These are phyloP conservation scores for Lasioglossum marginatum DNA, from an alignment of 2,888 invertebrate genomes.

Conservation along the genomic window DNA sequence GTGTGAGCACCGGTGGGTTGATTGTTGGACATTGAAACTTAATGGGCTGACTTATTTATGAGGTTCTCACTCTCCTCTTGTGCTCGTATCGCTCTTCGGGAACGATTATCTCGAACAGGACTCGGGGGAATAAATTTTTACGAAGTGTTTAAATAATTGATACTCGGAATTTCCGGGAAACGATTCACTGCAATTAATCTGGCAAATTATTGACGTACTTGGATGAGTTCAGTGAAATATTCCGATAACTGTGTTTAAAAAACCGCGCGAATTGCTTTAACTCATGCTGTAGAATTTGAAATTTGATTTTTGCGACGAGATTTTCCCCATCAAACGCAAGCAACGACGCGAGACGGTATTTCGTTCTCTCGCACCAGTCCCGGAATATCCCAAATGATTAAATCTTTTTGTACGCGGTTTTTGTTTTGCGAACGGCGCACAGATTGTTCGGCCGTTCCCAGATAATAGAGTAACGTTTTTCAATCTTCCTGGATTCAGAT, in stretches of 20 bases:
- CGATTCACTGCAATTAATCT: background rate
- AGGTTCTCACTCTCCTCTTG: background rate
- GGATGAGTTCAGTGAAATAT: background rate
- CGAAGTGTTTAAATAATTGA: background rate
- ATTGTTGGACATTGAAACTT: conserved; percentile 18
- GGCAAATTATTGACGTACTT: background rate
- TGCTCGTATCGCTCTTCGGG: background rate
- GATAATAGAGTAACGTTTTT: conserved; percentile 9
- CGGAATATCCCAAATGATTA: background rate
- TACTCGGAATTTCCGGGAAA: background rate
- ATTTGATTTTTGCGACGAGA: background rate
- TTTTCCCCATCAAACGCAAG: background rate
- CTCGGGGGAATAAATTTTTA: background rate
- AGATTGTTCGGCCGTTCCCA: background rate
- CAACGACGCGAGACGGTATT: background rate
- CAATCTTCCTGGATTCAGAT: background rate
- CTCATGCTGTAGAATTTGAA: background rate
- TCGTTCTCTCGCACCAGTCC: background rate
- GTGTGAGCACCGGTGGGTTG: conserved; percentile 22
- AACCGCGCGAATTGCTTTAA: background rate
- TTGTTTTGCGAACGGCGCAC: background rate
- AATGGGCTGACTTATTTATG: conserved; percentile 5
- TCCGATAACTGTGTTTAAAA: background rate
- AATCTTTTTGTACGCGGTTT: background rate
- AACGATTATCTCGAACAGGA: background rate